Evolutionary conservation across 2,797 vertebrate genomes (phyloP), one percentile per base, ranked within the genome.

Genomic region (Decapterus maruadsi): DNA sequence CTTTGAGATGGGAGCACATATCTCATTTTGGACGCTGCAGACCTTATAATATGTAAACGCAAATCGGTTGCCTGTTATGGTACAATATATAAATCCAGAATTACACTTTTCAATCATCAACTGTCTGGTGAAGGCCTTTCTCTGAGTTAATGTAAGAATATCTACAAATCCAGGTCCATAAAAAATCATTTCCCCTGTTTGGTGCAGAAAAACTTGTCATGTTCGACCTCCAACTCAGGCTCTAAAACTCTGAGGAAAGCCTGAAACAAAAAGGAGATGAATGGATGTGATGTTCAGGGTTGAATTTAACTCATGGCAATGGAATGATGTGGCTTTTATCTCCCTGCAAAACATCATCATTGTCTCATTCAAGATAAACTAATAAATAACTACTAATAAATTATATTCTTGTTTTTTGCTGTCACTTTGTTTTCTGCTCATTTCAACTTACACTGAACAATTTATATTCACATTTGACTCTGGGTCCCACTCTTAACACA

Each of bases 401-500:
- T n/a, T 8, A 17, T 13, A 42, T 57, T 38, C n/a, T 10, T 1
- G 8, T 19, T 34, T 45, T 45, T n/a, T 45, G 19, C 34, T 59
- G 43, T 58, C n/a, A 61, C 9, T 67, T 68, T 75, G 40, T 68
- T 29, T 48, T n/a, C 36, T 48, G 20, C 62, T 72, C 7, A 63
- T 73, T 38, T 60, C 56, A 19, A 50, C 8, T 17, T 51, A 61
- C 22, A 74, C 17, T 50, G 22, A 75, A 54, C 38, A 51, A 54
- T 71, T 13, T 43, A n/a, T 20, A 6, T 54, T 66, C 59, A 31
- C 55, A 76, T 53, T 75, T 63, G 19, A 22, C 50, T 58, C 60
- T 42, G 2, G 16, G 6, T 78, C 42, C 7, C 42, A 19, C 19
- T 77, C 61, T 43, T 45, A 82, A 82, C 69, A 79, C 74, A 81